Conservation (phyloP, 2,113 vertebrate genomes). For the Excalfactoria chinensis region DNA sequence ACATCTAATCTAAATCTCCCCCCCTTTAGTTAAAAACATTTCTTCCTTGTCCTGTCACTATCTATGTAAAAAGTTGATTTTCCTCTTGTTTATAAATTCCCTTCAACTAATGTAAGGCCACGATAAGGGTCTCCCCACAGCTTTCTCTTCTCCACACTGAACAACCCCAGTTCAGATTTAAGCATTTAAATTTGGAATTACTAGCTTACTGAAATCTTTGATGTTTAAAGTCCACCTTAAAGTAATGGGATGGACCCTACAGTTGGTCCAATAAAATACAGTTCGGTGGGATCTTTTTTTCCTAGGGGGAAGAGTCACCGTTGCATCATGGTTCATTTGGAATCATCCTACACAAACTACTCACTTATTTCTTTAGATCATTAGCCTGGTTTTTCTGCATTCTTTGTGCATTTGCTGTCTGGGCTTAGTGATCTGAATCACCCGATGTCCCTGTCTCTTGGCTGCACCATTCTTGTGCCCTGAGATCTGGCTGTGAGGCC, state of each 20-base stretch:
- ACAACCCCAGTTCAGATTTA: not conserved
- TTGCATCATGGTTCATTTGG: not conserved
- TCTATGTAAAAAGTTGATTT: too few relatives aligned
- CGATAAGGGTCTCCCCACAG: too few relatives aligned
- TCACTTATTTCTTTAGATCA: not conserved
- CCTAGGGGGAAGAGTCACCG: not conserved
- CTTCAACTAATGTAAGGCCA: too few relatives aligned
- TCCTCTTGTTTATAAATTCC: too few relatives aligned
- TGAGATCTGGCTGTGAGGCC: slow-evolving; percentile 10
- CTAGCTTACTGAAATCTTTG: not conserved
- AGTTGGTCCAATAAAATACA: not conserved
- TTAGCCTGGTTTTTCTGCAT: not conserved
- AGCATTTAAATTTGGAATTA: not conserved
- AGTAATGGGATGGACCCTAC: not conserved
- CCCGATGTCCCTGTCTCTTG: not conserved
- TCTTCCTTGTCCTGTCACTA: too few relatives aligned
- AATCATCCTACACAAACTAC: not conserved
- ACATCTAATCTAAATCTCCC: too few relatives aligned
- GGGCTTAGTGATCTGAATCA: not conserved
- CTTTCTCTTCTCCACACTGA: too few relatives aligned
- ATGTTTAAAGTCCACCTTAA: not conserved
- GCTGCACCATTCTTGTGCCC: not conserved
- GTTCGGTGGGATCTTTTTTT: not conserved
- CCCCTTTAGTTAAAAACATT: too few relatives aligned
- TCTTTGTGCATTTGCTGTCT: slow-evolving; percentile 45